Conservation (phyloP, 2,797 vertebrate genomes). For the Phoxinus dragarum region DNA sequence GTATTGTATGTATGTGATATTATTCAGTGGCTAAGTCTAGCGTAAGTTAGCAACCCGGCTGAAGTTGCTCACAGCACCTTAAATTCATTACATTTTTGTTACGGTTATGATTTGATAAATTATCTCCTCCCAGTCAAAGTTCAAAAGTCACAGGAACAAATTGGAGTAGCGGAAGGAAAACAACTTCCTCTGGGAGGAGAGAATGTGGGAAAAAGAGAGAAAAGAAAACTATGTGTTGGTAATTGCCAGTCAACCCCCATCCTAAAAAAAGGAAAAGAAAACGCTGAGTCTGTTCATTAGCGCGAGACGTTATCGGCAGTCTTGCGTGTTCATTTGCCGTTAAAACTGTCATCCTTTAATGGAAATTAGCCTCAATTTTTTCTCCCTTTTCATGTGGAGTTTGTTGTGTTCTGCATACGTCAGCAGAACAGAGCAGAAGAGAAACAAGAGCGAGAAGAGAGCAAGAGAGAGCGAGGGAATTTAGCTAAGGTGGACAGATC, state of each 20-base stretch:
- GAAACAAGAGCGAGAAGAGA: constrained; percentile 21
- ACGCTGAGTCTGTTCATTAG: constrained; percentile 67
- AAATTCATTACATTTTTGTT: constrained; percentile 2
- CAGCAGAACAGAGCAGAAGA: constrained; percentile 59
- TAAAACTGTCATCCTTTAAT: constrained; percentile 65
- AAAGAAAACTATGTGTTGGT: constrained; percentile 53
- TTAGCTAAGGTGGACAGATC: constrained; percentile 41
- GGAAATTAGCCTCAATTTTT: constrained; percentile 55
- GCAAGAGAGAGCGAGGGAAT: constrained; percentile 12
- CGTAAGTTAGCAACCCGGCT: neutral
- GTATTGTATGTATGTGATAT: too few species aligned
- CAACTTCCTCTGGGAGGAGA: constrained; percentile 37
- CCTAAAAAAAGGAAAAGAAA: constrained; percentile 34
- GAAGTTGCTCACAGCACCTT: constrained; percentile 22
- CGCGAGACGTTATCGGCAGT: constrained; percentile 48
- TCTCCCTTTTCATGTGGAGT: constrained; percentile 35
- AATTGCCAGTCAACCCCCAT: constrained; percentile 58
- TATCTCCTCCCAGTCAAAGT: constrained; percentile 39
- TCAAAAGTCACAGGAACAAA: constrained; percentile 45
- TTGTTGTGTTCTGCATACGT: constrained; percentile 58
- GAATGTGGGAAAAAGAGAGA: constrained; percentile 44
- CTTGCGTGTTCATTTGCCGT: constrained; percentile 53
- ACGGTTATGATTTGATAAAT: constrained; percentile 45
- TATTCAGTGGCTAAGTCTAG: neutral
- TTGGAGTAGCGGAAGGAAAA: constrained; percentile 30